Percentiles rank a stretch among this genome's conserved stretches.
These are phyloP conservation scores for Panopea generosa DNA, from an alignment of 2,888 invertebrate genomes.

Conservation along the genomic window DNA sequence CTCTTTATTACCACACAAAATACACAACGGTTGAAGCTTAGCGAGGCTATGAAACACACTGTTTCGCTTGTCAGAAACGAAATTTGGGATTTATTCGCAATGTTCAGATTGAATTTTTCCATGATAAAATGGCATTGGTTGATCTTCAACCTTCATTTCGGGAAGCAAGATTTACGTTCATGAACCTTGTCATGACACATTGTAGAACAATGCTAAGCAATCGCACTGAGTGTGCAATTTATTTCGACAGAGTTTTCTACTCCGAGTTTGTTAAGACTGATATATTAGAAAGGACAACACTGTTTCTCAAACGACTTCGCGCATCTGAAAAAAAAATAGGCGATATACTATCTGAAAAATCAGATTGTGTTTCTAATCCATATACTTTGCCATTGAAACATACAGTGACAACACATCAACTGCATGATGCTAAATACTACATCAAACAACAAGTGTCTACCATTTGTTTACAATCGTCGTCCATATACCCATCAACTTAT, in stretches of 20 bases:
- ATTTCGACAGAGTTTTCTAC: neutral
- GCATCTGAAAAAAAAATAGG: too few species aligned
- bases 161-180: too few species aligned
- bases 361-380: neutral
- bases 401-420: neutral
- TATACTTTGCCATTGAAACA: neutral
- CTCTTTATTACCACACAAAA: conserved; percentile 5
- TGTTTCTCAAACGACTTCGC: too few species aligned
- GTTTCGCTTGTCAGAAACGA: conserved; percentile 30
- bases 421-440: neutral
- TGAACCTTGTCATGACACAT: too few species aligned
- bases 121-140: conserved; percentile 23
- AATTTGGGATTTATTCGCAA: conserved; percentile 53
- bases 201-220: too few species aligned
- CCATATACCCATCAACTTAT: neutral
- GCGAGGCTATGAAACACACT: neutral
- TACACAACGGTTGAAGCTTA: neutral
- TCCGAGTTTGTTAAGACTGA: neutral
- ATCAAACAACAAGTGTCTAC: too few species aligned
- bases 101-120: conserved; percentile 21
- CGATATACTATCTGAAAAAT: too few species aligned
- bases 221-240: too few species aligned
- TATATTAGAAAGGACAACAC: neutral
- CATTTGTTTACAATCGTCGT: neutral
- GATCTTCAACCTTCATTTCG: conserved; percentile 21